A percentile compares a stretch with the other conserved stretches of the same genome.
These are phyloP conservation scores for Pyrgilauda ruficollis DNA, from an alignment of 2,113 vertebrate genomes.

Conservation along the genomic window DNA sequence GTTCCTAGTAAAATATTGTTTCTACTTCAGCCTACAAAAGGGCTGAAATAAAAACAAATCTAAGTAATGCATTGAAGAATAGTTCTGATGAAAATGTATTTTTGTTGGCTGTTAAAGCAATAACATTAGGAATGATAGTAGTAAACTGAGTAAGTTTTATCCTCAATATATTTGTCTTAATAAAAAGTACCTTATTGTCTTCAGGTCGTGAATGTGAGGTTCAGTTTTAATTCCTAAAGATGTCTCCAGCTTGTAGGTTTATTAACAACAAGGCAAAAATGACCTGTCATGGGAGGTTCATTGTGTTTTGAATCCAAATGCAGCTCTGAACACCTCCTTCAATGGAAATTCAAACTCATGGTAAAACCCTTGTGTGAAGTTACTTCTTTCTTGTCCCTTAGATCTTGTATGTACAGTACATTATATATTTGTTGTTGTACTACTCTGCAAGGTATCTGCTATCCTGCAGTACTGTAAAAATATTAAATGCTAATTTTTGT, in stretches of 20 bases:
- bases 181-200: not conserved
- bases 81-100: slow-evolving; percentile 24
- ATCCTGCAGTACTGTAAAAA: not conserved
- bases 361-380: not conserved
- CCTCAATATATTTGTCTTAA: slow-evolving; percentile 16
- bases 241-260: not conserved
- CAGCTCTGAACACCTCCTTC: not conserved
- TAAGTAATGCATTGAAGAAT: not conserved
- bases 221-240: not conserved
- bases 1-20: slow-evolving; percentile 30
- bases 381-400: not conserved
- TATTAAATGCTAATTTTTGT: not conserved
- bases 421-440: not conserved
- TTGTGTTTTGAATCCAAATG: not conserved
- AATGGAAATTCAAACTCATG: not conserved
- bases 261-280: not conserved
- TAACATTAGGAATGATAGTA: slow-evolving; percentile 19
- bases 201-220: not conserved
- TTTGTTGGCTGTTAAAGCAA: not conserved
- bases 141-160: not conserved
- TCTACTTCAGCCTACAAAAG: not conserved
- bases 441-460: not conserved
- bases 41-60: slow-evolving; percentile 45
- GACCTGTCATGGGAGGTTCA: not conserved
- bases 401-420: not conserved